These are phyloP conservation scores for Toxotes jaculatrix DNA, from an alignment of 2,113 vertebrate species.

Conservation along the genomic window DNA sequence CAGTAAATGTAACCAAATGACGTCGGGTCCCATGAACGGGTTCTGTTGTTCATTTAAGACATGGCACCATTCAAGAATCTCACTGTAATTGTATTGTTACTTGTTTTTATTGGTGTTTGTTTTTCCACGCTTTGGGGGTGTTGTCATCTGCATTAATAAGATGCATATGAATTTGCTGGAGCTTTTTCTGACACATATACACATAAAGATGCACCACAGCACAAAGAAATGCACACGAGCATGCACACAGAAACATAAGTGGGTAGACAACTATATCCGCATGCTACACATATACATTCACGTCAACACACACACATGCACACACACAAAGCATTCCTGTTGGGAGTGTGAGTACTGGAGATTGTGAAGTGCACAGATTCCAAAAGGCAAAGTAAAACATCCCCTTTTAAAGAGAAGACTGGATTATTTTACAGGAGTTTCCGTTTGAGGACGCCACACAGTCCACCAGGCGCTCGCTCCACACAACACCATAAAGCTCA, in stretches of 20 bases:
- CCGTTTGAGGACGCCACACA: conserved; percentile 52
- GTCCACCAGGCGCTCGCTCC: not conserved
- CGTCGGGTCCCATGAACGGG: conserved; percentile 32
- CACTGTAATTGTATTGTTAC: conserved; percentile 61
- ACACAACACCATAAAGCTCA: conserved; percentile 45
- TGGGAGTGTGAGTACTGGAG: conserved; percentile 51
- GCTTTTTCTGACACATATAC: conserved; percentile 45
- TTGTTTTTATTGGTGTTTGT: conserved; percentile 74
- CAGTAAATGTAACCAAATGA: conserved; percentile 64
- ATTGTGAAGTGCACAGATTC: conserved; percentile 50
- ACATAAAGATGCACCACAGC: conserved; percentile 21
- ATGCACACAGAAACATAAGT: not conserved
- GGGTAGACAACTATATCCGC: conserved; percentile 4
- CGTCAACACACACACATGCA: not conserved
- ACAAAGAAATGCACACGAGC: not conserved
- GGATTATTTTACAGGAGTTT: conserved; percentile 64
- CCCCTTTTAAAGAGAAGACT: conserved; percentile 55
- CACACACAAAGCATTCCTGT: conserved; percentile 56
- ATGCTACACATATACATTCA: not conserved
- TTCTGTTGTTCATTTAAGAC: conserved; percentile 73
- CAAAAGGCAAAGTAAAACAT: conserved; percentile 58
- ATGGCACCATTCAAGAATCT: conserved; percentile 57
- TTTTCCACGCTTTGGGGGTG: conserved; percentile 64
- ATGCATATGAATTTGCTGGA: conserved; percentile 64
- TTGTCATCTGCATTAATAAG: conserved; percentile 76